phyloP scores from a whole-genome alignment of 2,888 invertebrate species.

The Euproctis similis region DNA sequence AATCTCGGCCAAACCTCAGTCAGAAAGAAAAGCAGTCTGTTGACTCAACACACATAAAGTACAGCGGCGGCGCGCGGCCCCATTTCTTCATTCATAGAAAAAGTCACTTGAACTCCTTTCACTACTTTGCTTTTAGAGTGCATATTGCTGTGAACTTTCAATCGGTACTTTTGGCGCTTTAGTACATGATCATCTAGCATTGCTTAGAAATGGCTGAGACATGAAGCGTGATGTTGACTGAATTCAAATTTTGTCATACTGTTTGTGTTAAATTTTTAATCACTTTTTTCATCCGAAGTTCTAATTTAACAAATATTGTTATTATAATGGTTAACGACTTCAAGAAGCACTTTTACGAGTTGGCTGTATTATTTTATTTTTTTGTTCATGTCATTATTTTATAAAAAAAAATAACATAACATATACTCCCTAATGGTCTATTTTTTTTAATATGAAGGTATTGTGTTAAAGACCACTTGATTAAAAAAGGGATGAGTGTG shows the following conservation, averaged over 20 bases:
- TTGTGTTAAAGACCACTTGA: too few relatives aligned
- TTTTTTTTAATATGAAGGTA: too few relatives aligned
- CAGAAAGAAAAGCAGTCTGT: conserved; percentile 66
- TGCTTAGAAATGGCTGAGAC: conserved; percentile 55
- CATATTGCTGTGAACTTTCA: conserved; percentile 38
- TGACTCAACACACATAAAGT: conserved; percentile 68
- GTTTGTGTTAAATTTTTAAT: conserved; percentile 24
- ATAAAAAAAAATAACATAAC: too few relatives aligned
- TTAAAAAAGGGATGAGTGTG: too few relatives aligned
- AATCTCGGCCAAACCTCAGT: conserved; percentile 55
- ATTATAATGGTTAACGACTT: too few relatives aligned
- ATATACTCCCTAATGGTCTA: too few relatives aligned
- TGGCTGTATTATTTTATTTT: too few relatives aligned
- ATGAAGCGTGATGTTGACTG: conserved; percentile 58
- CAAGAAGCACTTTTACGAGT: too few relatives aligned
- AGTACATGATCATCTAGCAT: conserved; percentile 31
- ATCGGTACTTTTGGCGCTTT: conserved; percentile 32
- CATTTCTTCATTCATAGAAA: conserved; percentile 49
- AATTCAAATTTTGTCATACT: conserved; percentile 61
- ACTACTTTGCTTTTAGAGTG: conserved; percentile 47
- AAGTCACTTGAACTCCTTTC: conserved; percentile 38
- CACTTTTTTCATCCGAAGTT: conserved; percentile 8
- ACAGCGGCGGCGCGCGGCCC: conserved; percentile 54
- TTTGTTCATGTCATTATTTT: too few relatives aligned
- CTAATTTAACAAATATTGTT: too few relatives aligned